Evolutionary conservation across 2,888 invertebrate species (phyloP).

Genomic region (Meandrusa payeni): DNA sequence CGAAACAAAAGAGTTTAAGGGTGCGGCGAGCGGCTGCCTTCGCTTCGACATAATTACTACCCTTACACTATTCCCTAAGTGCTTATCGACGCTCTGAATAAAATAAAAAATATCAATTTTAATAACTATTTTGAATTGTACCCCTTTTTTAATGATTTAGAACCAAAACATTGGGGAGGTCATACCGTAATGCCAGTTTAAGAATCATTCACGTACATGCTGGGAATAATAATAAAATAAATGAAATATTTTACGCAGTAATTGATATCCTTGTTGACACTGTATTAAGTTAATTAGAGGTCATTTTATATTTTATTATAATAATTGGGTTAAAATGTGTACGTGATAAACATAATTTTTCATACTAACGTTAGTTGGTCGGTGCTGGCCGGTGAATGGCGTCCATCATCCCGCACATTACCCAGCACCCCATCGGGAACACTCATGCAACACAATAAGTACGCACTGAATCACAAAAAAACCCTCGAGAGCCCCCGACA

Average conservation of each 20-base stretch:
- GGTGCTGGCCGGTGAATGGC: constrained; percentile 73
- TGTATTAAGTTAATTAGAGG: too few relatives aligned
- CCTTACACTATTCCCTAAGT: constrained; percentile 11
- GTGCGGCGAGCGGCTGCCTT: constrained; percentile 10
- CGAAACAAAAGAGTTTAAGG: constrained; percentile 21
- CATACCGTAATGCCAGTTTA: too few relatives aligned
- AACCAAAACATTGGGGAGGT: too few relatives aligned
- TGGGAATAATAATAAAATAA: too few relatives aligned
- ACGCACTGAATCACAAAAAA: constrained; percentile 56
- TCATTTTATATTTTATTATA: not conserved
- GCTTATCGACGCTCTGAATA: constrained; percentile 1
- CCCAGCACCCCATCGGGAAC: constrained; percentile 61
- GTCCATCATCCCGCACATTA: constrained; percentile 62
- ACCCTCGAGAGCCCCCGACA: constrained; percentile 39
- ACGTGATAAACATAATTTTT: not conserved
- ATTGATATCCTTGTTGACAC: too few relatives aligned
- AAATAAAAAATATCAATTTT: constrained; percentile 4
- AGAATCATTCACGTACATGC: too few relatives aligned
- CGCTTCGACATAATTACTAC: constrained; percentile 10
- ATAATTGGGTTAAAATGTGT: too few relatives aligned
- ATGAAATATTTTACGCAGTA: too few relatives aligned
- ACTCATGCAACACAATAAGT: constrained; percentile 71
- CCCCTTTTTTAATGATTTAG: too few relatives aligned
- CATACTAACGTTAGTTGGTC: constrained; percentile 74
- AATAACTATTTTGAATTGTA: too few relatives aligned